Base-by-base conservation (phyloP, 2,797 vertebrate genomes). In the Mus spretus region DNA sequence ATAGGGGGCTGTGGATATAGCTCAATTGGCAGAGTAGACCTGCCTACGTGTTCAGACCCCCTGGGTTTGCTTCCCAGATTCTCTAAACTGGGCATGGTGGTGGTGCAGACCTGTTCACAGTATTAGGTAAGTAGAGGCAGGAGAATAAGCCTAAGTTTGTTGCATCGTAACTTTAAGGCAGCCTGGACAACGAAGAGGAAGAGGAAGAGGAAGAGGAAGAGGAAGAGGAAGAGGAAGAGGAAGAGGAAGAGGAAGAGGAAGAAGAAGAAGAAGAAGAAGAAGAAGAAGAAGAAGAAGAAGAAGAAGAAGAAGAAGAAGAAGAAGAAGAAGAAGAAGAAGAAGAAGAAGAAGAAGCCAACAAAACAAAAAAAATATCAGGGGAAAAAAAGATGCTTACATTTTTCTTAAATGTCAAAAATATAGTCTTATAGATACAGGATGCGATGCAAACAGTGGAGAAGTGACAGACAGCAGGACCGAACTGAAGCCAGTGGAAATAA, bases 331-430 rank as follows among this genome's bases (percentile, higher is more conserved):
- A n/a, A n/a, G n/a, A n/a, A n/a, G n/a, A n/a, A n/a, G n/a, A n/a
- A n/a, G n/a, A n/a, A n/a, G n/a, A n/a, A n/a, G n/a, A n/a, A n/a
- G n/a, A n/a, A n/a, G 40, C 4, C 34, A 72, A 72, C 31, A 72
- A 85, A 19, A 72, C 67, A 24, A 83, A 31, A 26, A 63, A 3
- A 55, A 37, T 28, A 86, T 37, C 15, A n/a, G 19, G 34, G 34
- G 47, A 3, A 34, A 34, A 26, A 2, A 37, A 8, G 74, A 26
- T 40, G 95, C 82, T 75, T 61, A 4, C 19, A 28, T 8, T 94
- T 28, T 79, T 85, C 40, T 70, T 59, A 91, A 93, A 50, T 82
- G 65, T 67, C 86, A 80, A 86, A 95, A 50, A 11, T 24, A n/a
- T 6, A 78, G 47, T 86, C 19, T 37, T 47, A 8, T 6, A 59